These are phyloP conservation scores for Thermophis baileyi DNA, from an alignment of 2,113 vertebrate species.

Conservation along the genomic window DNA sequence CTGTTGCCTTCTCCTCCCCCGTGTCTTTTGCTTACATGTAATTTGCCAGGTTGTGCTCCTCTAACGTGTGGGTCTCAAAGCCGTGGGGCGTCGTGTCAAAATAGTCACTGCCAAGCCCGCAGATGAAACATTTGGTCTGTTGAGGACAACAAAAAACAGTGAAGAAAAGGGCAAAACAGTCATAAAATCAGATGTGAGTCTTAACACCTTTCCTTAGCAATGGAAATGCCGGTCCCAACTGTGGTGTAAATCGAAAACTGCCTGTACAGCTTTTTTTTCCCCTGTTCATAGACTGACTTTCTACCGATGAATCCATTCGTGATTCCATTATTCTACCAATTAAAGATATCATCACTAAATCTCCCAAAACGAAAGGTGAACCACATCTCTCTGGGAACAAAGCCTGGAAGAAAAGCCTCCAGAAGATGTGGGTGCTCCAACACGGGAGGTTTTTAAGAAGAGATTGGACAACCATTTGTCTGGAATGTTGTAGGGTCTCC, in stretches of 20 bases:
- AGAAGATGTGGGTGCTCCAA: not conserved
- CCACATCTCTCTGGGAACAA: not conserved
- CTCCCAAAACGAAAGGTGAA: not conserved
- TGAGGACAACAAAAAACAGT: not conserved
- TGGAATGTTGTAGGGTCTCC: not conserved
- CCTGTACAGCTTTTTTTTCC: no score
- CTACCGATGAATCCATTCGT: not conserved
- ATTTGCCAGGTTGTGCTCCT: constrained; percentile 74
- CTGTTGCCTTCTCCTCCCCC: not conserved
- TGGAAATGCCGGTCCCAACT: not conserved
- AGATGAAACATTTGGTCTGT: constrained; percentile 94
- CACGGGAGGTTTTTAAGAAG: not conserved
- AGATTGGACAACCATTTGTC: not conserved
- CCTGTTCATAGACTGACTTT: not conserved
- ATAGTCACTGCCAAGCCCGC: constrained; percentile 91
- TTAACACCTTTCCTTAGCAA: not conserved
- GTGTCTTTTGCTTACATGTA: constrained; percentile 1
- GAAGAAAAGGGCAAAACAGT: not conserved
- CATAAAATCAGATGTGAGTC: not conserved
- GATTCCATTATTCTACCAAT: not conserved
- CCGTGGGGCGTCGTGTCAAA: constrained; percentile 91
- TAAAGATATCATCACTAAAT: no score
- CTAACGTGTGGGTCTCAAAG: constrained; percentile 89
- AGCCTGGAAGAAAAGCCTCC: not conserved
- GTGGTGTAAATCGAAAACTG: not conserved